Evolutionary conservation across 2,888 invertebrate species (phyloP), one percentile per base, ranked within the genome.

Genomic region (Ectemnius lituratus): DNA sequence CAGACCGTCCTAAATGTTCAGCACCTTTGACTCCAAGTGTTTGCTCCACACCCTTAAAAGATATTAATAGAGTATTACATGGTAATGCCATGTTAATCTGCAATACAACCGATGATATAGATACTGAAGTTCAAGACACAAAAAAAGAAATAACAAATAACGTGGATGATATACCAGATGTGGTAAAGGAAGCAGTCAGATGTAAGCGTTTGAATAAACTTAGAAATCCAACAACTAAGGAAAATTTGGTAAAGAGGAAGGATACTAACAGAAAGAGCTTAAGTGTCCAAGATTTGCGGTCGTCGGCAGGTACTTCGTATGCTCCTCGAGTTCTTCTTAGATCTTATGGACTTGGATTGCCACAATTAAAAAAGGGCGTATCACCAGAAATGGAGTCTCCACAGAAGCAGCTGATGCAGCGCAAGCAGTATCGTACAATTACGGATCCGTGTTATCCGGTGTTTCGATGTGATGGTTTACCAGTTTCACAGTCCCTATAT

Each of bases 391-490:
- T 80, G 62, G 52, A 81, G 61, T 82, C 82, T 3, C 88, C 91
- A 0, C 90, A 91, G 1, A 92, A 92, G 61, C 87, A 89, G 47
- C 73, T 52, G 14, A 14, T 85, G 1, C 58, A 56, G 2, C 91
- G 91, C 71, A 92, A 90, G 60, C 91, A 91, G 49, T 94, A 93
- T 37, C 93, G 94, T 87, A 96, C 96, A 0, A 95, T 96, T 67
- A 94, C 95, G 59, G 97, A 97, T 90, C 96, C 97, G 1, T 93
- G 92, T 73, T 95, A 94, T 92, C 96, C 96, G 0, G 94, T 96
- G 23, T 95, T 96, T 83, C 94, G 94, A 85, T 93, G 93, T 73
- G 95, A 96, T 80, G 96, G 96, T 0, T 93, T 94, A 62, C 94
- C 95, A 4, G 94, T 95, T 70, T 96, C 96, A 0, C 94, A 94